phyloP scores from a whole-genome alignment of 2,113 vertebrate species.

The Parotia lawesii region DNA sequence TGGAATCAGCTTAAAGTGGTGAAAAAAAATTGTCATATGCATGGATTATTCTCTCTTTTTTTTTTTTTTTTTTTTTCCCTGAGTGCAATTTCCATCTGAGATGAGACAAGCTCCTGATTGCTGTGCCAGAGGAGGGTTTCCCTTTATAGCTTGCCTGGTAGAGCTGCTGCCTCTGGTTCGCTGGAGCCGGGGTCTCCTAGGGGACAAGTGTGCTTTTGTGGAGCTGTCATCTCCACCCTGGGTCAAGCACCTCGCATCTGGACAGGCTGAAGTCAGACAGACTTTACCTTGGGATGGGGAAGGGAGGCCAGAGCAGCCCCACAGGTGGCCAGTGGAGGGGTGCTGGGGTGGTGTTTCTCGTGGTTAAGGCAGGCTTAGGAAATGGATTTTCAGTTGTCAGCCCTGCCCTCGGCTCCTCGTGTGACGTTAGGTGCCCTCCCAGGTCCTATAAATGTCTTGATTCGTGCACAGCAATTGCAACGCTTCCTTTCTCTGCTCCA shows the following conservation, averaged over 20 bases:
- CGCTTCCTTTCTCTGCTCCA: not conserved
- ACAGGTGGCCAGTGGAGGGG: not conserved
- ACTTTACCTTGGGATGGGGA: not conserved
- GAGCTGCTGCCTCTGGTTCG: not conserved
- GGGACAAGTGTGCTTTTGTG: not conserved
- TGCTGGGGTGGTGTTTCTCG: not conserved
- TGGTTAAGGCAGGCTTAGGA: not conserved
- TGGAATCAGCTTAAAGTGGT: slow-evolving; percentile 58
- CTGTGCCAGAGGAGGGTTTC: slow-evolving; percentile 52
- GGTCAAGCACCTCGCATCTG: not conserved
- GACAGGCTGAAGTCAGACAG: not conserved
- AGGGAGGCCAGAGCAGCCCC: not conserved
- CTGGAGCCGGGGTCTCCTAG: not conserved
- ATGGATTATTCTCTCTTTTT: slow-evolving; percentile 14
- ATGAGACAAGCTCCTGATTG: slow-evolving; percentile 59
- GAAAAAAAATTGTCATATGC: slow-evolving; percentile 35
- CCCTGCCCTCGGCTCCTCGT: not conserved
- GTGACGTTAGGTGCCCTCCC: not conserved
- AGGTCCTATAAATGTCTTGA: not conserved
- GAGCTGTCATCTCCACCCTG: not conserved
- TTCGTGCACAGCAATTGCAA: not conserved
- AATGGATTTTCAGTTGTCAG: not conserved
- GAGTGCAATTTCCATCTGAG: slow-evolving; percentile 57
- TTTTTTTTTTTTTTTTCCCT: not conserved
- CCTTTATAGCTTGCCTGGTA: slow-evolving; percentile 49